Evolutionary conservation across 2,888 invertebrate species (phyloP), one percentile per base, ranked within the genome.

Genomic region (Cyaniris semiargus): DNA sequence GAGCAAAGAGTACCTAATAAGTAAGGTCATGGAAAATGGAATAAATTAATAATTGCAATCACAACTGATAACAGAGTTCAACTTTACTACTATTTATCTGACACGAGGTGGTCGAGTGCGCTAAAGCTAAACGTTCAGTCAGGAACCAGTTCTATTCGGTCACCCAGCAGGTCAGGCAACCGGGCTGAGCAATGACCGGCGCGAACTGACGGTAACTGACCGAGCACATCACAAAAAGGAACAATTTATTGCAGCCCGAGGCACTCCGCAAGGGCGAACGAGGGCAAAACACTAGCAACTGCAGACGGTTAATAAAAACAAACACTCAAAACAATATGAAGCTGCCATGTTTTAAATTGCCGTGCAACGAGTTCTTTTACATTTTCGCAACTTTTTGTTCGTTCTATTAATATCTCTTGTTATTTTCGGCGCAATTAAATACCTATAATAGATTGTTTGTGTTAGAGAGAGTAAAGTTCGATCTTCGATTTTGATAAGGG

Each of bases 161-260:
- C 77, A 79, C 79, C 77, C 76, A 77, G 78, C 84, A 81, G 86
- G 85, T 85, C 85, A 84, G 84, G 82, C 83, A 86, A 85, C 86
- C 82, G 84, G 82, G 81, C 83, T 82, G 83, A 83, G 81, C 83
- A 81, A 81, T 82, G 81, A 82, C 81, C 82, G 79, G 77, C 76
- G 79, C 77, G 79, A 79, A 79, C 80, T 78, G 79, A 78, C 79
- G 79, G 81, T 78, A 76, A 80, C 79, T 80, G 81, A 81, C 80
- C 82, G 75, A 79, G 76, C 81, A 79, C 76, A 44, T 75, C 77
- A 76, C 79, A 80, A 82, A 81, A 82, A 82, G 80, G 79, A 77
- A 76, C 81, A 82, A 83, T 84, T 85, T 84, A 82, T 86, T 84
- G 83, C 79, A 79, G 82, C 86, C 82, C 79, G 80, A 77, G 83